A percentile compares a stretch with the other conserved stretches of the same genome.
phyloP scores from a whole-genome alignment of 1,140 invertebrate genomes.

The Drosophila pseudoobscura region DNA sequence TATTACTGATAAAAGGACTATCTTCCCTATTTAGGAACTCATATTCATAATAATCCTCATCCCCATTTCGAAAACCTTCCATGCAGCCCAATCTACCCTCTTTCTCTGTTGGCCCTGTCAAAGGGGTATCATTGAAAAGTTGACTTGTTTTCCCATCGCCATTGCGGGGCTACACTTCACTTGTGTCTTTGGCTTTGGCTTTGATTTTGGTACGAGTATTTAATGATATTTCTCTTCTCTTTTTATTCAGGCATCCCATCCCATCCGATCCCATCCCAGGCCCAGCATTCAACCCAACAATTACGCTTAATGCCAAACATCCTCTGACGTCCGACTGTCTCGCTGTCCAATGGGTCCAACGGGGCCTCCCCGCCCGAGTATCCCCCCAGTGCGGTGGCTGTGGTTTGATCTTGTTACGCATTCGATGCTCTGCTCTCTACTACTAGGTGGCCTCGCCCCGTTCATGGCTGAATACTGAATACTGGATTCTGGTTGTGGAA shows the following conservation, averaged over 20 bases:
- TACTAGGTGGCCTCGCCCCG: conserved; percentile 47
- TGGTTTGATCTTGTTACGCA: conserved; percentile 81
- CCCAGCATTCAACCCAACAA: conserved; percentile 63
- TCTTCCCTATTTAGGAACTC: too few species aligned
- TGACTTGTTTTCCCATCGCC: conserved; percentile 49
- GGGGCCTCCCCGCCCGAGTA: neutral
- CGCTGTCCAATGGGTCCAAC: conserved; percentile 23
- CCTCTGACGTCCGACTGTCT: conserved; percentile 48
- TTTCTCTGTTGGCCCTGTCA: too few species aligned
- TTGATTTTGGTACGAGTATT: conserved; percentile 74
- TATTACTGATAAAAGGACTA: too few species aligned
- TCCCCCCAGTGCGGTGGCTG: conserved; percentile 63
- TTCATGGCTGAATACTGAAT: conserved; percentile 29
- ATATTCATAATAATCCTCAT: too few species aligned
- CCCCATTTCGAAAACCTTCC: too few species aligned
- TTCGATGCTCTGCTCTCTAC: conserved; percentile 31
- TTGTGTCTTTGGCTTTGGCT: conserved; percentile 71
- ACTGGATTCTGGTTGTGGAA: conserved; percentile 23
- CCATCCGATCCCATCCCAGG: conserved; percentile 5
- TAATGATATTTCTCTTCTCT: conserved; percentile 66
- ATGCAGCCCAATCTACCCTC: neutral
- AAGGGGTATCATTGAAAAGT: conserved; percentile 32
- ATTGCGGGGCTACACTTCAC: conserved; percentile 58
- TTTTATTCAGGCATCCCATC: conserved; percentile 18
- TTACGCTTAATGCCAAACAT: conserved; percentile 81